These are phyloP conservation scores for Perizoma affinitatum DNA, from an alignment of 2,888 invertebrate species.

Conservation along the genomic window DNA sequence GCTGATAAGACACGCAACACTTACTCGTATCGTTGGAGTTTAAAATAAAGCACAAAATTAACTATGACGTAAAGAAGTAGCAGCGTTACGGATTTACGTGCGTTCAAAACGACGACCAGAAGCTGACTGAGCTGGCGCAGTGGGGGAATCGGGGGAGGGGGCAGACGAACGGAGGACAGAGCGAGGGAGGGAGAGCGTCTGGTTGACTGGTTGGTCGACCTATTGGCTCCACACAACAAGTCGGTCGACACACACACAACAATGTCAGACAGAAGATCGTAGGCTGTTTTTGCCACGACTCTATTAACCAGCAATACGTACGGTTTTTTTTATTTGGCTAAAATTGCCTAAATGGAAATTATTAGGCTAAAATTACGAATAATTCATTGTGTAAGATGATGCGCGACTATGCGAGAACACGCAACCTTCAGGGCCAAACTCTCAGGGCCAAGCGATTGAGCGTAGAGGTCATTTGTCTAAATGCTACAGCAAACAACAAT, in stretches of 20 bases:
- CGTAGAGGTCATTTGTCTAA: conserved; percentile 70
- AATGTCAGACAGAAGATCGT: conserved; percentile 71
- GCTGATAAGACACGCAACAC: conserved; percentile 58
- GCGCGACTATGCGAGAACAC: conserved; percentile 54
- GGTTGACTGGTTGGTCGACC: conserved; percentile 82
- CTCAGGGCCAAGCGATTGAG: conserved; percentile 74
- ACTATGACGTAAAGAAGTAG: conserved; percentile 75
- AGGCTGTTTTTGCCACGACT: conserved; percentile 63
- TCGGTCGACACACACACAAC: conserved; percentile 55
- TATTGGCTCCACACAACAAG: conserved; percentile 67
- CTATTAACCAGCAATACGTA: conserved; percentile 32
- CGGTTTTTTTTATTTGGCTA: conserved; percentile 7
- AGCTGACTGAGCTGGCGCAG: conserved; percentile 75
- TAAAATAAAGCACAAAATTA: conserved; percentile 70
- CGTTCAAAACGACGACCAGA: conserved; percentile 53
- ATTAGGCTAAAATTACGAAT: too few relatives aligned
- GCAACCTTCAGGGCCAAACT: conserved; percentile 74
- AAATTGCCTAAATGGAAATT: too few relatives aligned
- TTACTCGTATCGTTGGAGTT: conserved; percentile 61
- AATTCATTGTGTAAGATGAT: not conserved
- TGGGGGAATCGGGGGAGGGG: conserved; percentile 59
- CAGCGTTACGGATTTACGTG: conserved; percentile 48
- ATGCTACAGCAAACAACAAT: conserved; percentile 62
- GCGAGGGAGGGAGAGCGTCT: conserved; percentile 79
- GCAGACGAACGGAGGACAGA: conserved; percentile 64